Evolutionary conservation across 2,888 invertebrate species (phyloP).

Genomic region (Neoascia interrupta): DNA sequence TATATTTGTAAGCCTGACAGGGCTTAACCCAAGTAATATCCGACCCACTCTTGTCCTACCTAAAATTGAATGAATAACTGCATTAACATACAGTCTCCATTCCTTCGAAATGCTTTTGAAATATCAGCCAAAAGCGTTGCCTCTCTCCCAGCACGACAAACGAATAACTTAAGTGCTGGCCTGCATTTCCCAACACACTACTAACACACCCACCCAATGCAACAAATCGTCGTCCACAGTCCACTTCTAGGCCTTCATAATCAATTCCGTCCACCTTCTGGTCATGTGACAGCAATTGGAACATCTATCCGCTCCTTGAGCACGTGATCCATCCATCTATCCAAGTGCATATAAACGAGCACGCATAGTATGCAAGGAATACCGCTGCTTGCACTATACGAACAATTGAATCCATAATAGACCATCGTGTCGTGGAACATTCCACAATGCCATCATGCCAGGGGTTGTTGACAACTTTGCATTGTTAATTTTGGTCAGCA

Average conservation of each 20-base stretch:
- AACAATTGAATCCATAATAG: conserved; percentile 1
- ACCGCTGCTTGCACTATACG: conserved; percentile 16
- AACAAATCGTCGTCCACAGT: background rate
- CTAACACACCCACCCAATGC: conserved; percentile 57
- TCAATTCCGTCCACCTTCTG: conserved; percentile 41
- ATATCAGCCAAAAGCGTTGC: too few relatives aligned
- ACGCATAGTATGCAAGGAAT: conserved; percentile 1
- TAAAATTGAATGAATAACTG: too few relatives aligned
- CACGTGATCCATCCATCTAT: conserved; percentile 40
- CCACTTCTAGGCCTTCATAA: conserved; percentile 45
- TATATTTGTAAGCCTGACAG: too few relatives aligned
- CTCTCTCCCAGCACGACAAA: too few relatives aligned
- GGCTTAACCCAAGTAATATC: too few relatives aligned
- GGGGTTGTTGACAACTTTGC: conserved; percentile 38
- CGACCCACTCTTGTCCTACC: too few relatives aligned
- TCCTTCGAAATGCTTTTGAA: too few relatives aligned
- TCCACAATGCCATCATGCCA: conserved; percentile 18
- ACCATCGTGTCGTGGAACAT: conserved; percentile 25
- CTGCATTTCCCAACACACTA: conserved; percentile 51
- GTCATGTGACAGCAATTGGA: conserved; percentile 42
- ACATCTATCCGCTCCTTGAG: conserved; percentile 34
- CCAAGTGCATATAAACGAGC: too few relatives aligned
- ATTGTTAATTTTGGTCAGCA: conserved; percentile 38
- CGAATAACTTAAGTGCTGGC: too few relatives aligned
- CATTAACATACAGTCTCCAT: too few relatives aligned